Percentiles rank a stretch among this genome's conserved stretches.
phyloP scores from a whole-genome alignment of 2,113 vertebrate species.

The Pyxicephalus adspersus region DNA sequence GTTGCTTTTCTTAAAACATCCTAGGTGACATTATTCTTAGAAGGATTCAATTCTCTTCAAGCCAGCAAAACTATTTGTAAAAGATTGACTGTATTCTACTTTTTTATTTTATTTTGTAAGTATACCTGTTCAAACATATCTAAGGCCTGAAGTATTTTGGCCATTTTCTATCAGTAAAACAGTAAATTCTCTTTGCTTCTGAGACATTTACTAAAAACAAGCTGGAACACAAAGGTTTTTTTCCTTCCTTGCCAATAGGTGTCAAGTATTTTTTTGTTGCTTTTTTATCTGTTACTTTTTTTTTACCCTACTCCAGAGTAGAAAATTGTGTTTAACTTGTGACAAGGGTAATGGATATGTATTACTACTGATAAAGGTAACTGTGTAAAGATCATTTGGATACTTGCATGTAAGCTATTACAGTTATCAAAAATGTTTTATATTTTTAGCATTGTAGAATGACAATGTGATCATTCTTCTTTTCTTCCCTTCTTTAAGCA shows the following conservation, averaged over 20 bases:
- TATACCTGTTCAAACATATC: constrained; percentile 36
- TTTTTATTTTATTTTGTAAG: constrained; percentile 5
- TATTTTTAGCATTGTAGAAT: no score
- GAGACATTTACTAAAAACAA: background rate
- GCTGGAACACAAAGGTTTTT: constrained; percentile 20
- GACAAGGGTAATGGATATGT: constrained; percentile 4
- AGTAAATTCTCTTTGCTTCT: constrained; percentile 31
- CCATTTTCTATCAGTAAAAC: constrained; percentile 3
- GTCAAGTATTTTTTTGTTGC: constrained; percentile 11
- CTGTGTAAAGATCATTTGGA: no score
- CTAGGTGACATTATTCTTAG: no score
- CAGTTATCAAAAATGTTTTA: no score
- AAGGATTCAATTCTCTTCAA: no score
- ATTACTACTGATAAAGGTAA: background rate
- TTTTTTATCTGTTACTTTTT: constrained; percentile 22
- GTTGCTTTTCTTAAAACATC: background rate
- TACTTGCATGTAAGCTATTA: no score
- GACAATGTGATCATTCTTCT: no score
- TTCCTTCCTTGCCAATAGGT: constrained; percentile 20
- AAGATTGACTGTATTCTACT: constrained; percentile 27
- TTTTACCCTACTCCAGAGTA: background rate
- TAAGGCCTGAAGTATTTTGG: constrained; percentile 22
- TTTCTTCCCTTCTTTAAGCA: no score
- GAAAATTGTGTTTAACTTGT: constrained; percentile 2
- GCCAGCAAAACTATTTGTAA: background rate